A percentile compares a stretch with the other conserved stretches of the same genome.
phyloP scores from a whole-genome alignment of 2,797 vertebrate genomes.

The Anguilla megastoma region DNA sequence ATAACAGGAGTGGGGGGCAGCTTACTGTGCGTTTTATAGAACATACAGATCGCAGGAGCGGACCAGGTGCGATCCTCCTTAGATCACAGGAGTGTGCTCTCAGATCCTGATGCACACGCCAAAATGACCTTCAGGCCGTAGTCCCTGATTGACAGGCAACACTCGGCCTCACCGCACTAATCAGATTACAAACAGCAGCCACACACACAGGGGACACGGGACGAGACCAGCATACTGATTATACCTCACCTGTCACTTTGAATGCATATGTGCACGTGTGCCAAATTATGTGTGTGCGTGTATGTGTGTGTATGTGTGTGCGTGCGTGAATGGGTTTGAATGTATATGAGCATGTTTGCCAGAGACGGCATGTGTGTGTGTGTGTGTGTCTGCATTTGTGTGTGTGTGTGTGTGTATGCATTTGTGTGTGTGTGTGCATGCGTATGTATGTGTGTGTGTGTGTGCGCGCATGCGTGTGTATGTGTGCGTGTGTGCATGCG shows the following conservation, averaged over 20 bases:
- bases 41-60: background rate
- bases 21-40: background rate
- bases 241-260: slow-evolving; percentile 18
- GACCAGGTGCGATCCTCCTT: background rate
- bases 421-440: background rate
- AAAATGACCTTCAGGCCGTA: slow-evolving; percentile 28
- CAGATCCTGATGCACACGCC: slow-evolving; percentile 31
- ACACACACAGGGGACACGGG: slow-evolving; percentile 41
- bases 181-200: slow-evolving; percentile 49
- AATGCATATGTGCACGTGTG: slow-evolving; percentile 15
- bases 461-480: slow-evolving; percentile 1
- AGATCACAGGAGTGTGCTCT: slow-evolving; percentile 34
- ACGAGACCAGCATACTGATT: slow-evolving; percentile 55
- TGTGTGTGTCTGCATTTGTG: background rate
- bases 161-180: slow-evolving; percentile 41
- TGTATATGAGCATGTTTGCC: background rate
- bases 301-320: background rate
- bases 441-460: slow-evolving; percentile 2
- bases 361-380: background rate
- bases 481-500: slow-evolving; percentile 23
- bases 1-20: slow-evolving; percentile 34
- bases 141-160: slow-evolving; percentile 45
- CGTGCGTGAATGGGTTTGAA: background rate
- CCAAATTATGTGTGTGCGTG: background rate
- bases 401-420: no score